Evolutionary conservation across 92 coral and sea anemone species (phyloP), one percentile per base, ranked within the genome.

Genomic region (Chrysogorgia sp.): DNA sequence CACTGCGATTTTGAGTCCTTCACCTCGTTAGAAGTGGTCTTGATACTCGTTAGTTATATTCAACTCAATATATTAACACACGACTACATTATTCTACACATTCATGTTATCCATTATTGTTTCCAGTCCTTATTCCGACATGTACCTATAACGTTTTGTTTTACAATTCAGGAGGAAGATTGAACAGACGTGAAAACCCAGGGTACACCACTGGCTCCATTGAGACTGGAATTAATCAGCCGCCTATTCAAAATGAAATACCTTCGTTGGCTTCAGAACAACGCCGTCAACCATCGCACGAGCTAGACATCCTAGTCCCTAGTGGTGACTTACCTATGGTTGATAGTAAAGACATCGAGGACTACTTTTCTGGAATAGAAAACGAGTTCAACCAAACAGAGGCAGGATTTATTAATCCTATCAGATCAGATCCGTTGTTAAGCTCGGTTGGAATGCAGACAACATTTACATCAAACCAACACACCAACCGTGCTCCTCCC

Each of bases 291-390:
- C 26, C 81, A 37, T 82, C 87, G 56, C 89, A 87, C 34, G 97
- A 88, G 22, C 86, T 93, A 12, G 98, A 96, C 29, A 80, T 96
- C 37, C 85, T 92, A 1, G 83, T 88, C 49, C 86, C 83, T 58
- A 60, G 91, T n/a, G 99, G 88, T 34, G 85, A 86, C 45, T 52
- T 96, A 21, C 99, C 99, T 15, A 96, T 92, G 65, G 99, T 96
- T 8, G 96, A 92, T 71, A 91, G 99, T 77, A 91, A 92, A 49
- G 99, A 96, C 63, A 96, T 96, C 25, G 99, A 96, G 61, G 97
- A 96, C 61, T 89, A 92, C 59, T 96, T 96, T 84, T 87, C 97
- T 34, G 97, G 90, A 31, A 87, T 96, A 8, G 99, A 89, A 66
- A 83, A 86, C 80, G 99, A 92, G 63, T 82, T 92, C 81, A 88